Evolutionary conservation across 2,888 invertebrate genomes (phyloP), one percentile per base, ranked within the genome.

Genomic region (Mylabris sibirica): DNA sequence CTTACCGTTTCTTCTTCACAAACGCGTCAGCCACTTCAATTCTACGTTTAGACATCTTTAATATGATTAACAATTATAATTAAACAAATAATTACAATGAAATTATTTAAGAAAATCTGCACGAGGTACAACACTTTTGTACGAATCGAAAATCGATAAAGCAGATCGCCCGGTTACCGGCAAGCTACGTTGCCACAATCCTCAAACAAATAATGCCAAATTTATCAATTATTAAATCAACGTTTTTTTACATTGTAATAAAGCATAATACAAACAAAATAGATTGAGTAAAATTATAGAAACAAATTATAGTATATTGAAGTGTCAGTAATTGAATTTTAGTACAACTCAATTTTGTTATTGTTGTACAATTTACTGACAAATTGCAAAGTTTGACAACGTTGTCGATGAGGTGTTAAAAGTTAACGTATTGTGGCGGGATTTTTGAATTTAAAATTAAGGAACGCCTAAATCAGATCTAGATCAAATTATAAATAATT

Each of bases 1-100:
- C 87, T 87, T 85, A 93, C 94, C 91, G 88, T 86, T 90, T 91
- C 85, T 91, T 89, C 85, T 91, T 92, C 69, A 93, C 88, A 82
- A 93, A 94, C 3, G 95, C 93, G 81, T 95, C 95, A 80, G 93
- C 89, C 72, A 95, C 93, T 88, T 95, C 95, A 82, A 95, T 94
- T 83, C 95, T 89, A 78, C 95, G 88, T 84, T 95, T 95, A 60
- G 94, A 94, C 95, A 95, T 60, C 3, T n/a, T 24, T 22, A 1
- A 17, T 9, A 53, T 5, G n/a, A 17, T 17, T 35, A 34, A 11
- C 12, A 26, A 20, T 34, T 9, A 30, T 20, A 60, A 22, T 60
- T 20, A n/a, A 22, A 2, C 12, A 60, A 35, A 20, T 60, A 41
- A 60, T 30, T 35, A 24, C 24, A 35, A 60, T 24, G 24, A 59